These are phyloP conservation scores for Dicycla oo DNA, from an alignment of 2,888 invertebrate genomes.

Conservation along the genomic window DNA sequence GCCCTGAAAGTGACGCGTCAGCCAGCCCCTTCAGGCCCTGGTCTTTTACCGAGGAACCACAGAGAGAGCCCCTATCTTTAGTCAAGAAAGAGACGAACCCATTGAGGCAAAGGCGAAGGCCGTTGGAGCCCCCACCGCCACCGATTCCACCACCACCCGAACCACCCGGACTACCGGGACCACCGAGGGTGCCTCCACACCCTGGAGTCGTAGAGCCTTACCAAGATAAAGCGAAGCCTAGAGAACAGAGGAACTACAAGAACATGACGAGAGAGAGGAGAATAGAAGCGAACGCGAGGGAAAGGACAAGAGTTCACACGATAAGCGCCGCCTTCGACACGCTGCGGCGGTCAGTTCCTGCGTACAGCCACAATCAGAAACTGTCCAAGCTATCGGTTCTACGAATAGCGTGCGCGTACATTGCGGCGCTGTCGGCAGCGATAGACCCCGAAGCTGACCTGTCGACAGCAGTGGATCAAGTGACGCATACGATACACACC, in stretches of 20 bases:
- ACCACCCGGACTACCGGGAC: conserved; percentile 79
- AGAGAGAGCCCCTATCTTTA: conserved; percentile 92
- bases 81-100: conserved; percentile 87
- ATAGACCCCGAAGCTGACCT: conserved; percentile 92
- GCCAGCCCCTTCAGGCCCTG: conserved; percentile 92
- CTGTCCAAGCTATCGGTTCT: conserved; percentile 97
- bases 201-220: conserved; percentile 85
- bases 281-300: conserved; percentile 98
- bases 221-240: conserved; percentile 79
- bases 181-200: conserved; percentile 89
- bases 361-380: conserved; percentile 98
- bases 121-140: conserved; percentile 79
- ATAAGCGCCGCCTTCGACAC: conserved; percentile 99
- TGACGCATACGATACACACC: conserved; percentile 97
- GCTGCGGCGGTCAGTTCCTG: conserved; percentile 95
- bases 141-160: conserved; percentile 77
- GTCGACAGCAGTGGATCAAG: conserved; percentile 95
- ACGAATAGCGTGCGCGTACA: conserved; percentile 98
- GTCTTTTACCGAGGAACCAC: conserved; percentile 91
- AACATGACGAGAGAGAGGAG: conserved; percentile 98
- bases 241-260: conserved; percentile 97
- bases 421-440: conserved; percentile 95
- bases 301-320: conserved; percentile 97
- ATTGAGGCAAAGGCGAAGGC: conserved; percentile 81
- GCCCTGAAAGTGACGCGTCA: conserved; percentile 83